Percentiles rank a stretch among this genome's conserved stretches.
These are phyloP conservation scores for Dryobota labecula DNA, from an alignment of 2,888 invertebrate genomes.

Conservation along the genomic window DNA sequence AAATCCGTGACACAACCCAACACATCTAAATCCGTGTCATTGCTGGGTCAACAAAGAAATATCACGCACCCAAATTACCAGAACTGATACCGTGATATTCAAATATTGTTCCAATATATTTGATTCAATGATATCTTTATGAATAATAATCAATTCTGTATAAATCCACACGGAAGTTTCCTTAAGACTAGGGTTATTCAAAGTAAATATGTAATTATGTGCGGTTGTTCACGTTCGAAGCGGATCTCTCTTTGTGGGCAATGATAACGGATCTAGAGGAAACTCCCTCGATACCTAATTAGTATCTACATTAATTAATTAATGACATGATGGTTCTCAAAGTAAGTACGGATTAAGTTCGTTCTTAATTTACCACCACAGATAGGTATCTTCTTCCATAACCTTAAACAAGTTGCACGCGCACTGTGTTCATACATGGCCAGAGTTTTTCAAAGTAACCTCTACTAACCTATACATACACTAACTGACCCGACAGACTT, in stretches of 20 bases:
- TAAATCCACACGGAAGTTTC: constrained; percentile 53
- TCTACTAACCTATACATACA: no score
- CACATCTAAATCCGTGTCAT: constrained; percentile 33
- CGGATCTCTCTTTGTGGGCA: constrained; percentile 46
- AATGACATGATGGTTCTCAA: constrained; percentile 17
- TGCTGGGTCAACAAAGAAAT: constrained; percentile 25
- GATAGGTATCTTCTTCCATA: not conserved
- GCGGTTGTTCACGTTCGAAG: constrained; percentile 9
- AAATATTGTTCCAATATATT: constrained; percentile 40
- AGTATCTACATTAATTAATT: not conserved
- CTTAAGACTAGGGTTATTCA: constrained; percentile 38
- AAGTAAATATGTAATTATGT: constrained; percentile 24
- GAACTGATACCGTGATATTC: constrained; percentile 34
- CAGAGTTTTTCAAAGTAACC: not conserved
- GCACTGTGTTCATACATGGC: not conserved
- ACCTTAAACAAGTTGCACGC: not conserved
- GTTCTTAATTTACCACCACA: not conserved
- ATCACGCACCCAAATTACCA: constrained; percentile 41
- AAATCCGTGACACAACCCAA: constrained; percentile 16
- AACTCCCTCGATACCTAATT: constrained; percentile 35
- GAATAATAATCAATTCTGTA: constrained; percentile 44
- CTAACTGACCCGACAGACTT: no score
- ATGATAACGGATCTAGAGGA: constrained; percentile 37
- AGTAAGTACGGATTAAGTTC: not conserved
- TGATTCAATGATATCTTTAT: constrained; percentile 31